Percentiles rank a stretch among this genome's conserved stretches.
Evolutionary conservation across 92 coral and sea anemone species (phyloP).

Genomic region (Micromussa lordhowensis): DNA sequence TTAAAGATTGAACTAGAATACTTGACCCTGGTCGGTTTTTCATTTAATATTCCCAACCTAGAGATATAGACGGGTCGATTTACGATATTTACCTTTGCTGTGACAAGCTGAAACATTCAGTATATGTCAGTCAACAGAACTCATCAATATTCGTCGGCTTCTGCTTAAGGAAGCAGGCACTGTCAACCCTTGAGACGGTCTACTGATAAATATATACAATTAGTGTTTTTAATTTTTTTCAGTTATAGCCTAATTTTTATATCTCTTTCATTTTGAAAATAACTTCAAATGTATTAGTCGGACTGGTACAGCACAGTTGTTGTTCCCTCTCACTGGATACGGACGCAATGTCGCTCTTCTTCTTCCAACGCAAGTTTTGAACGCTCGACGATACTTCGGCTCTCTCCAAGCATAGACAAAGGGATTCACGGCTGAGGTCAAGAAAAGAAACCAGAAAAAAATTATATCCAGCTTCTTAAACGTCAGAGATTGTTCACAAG

Average conservation of each 20-base stretch:
- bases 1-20: too few species aligned
- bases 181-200: not conserved
- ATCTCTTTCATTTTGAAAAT: not conserved
- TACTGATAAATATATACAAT: not conserved
- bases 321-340: not conserved
- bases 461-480: slow-evolving; percentile 20
- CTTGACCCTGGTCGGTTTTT: too few species aligned
- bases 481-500: slow-evolving; percentile 45
- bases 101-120: too few species aligned
- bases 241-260: not conserved
- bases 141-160: too few species aligned
- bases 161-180: too few species aligned
- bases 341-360: not conserved
- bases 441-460: slow-evolving; percentile 24
- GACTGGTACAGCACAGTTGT: not conserved
- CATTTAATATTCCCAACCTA: too few species aligned
- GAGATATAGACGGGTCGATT: too few species aligned
- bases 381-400: slow-evolving; percentile 48
- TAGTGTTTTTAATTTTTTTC: too few species aligned
- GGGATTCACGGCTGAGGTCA: slow-evolving; percentile 54
- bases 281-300: not conserved
- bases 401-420: slow-evolving; percentile 50
- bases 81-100: too few species aligned
- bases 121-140: too few species aligned
- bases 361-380: not conserved